Conservation (phyloP, 2,888 invertebrate genomes). For the Brenthis ino region DNA sequence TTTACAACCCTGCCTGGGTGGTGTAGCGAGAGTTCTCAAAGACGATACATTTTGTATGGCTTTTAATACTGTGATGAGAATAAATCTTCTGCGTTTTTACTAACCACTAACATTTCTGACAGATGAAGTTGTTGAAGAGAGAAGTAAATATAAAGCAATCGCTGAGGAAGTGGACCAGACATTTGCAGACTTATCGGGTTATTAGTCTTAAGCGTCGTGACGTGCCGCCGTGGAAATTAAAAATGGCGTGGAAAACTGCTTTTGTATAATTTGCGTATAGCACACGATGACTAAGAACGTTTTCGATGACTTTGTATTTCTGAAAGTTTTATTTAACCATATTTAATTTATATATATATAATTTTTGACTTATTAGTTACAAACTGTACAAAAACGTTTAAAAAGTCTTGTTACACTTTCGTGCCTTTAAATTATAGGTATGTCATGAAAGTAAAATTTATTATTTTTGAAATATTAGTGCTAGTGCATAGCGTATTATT, state of each 20-base stretch:
- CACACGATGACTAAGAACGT: constrained; percentile 31
- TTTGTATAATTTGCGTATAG: constrained; percentile 43
- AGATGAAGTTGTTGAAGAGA: constrained; percentile 94
- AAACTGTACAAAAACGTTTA: constrained; percentile 22
- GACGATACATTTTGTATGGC: no score
- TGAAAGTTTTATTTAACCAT: constrained; percentile 13
- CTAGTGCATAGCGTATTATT: constrained; percentile 9
- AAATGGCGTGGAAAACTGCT: constrained; percentile 37
- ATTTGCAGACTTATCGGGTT: constrained; percentile 96
- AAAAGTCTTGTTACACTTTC: constrained; percentile 24
- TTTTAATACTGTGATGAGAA: no score
- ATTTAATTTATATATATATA: constrained; percentile 19
- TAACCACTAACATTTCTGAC: constrained; percentile 69
- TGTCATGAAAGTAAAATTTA: constrained; percentile 16
- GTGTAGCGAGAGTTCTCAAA: no score
- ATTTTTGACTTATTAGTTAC: constrained; percentile 19
- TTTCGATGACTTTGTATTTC: constrained; percentile 25
- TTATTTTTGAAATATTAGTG: constrained; percentile 5
- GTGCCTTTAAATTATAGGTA: constrained; percentile 32
- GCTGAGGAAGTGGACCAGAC: constrained; percentile 98
- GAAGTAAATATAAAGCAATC: constrained; percentile 98
- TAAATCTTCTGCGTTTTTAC: constrained; percentile 12
- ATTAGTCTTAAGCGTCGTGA: constrained; percentile 75
- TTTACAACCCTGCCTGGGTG: no score
- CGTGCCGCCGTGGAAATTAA: constrained; percentile 47